Conservation (phyloP, 2,797 vertebrate species). For the Ammospiza maritima region DNA sequence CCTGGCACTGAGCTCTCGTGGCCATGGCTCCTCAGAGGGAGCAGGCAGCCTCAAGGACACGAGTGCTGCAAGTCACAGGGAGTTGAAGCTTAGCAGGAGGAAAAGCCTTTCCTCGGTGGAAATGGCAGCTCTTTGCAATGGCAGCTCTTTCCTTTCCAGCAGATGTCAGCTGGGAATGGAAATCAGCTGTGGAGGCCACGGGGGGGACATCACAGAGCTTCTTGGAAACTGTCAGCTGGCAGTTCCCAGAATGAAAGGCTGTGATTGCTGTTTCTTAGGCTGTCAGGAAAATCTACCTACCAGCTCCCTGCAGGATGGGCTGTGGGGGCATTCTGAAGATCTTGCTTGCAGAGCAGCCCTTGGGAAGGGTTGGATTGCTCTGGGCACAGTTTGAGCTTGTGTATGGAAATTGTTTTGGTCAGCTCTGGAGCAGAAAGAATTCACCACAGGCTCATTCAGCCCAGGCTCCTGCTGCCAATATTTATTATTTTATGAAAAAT, state of each 20-base stretch:
- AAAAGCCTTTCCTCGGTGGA: neutral
- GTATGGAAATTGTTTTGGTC: neutral
- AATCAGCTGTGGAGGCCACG: constrained; percentile 3
- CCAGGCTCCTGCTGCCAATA: neutral
- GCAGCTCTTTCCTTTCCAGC: neutral
- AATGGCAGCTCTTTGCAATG: neutral
- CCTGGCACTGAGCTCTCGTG: fast-evolving
- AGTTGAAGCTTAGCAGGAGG: neutral
- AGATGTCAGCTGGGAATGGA: constrained; percentile 40
- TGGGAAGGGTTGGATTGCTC: neutral
- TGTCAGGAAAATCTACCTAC: neutral
- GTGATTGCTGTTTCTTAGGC: neutral
- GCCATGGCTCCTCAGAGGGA: fast-evolving
- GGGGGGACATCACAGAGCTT: neutral
- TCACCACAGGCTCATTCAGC: neutral
- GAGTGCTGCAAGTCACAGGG: neutral
- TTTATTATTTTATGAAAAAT: neutral
- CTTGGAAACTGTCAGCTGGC: neutral
- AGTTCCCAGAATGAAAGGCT: constrained; percentile 28
- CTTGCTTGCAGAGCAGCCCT: neutral
- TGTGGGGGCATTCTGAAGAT: neutral
- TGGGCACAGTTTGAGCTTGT: neutral
- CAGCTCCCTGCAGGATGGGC: neutral
- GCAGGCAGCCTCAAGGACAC: neutral
- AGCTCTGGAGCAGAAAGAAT: neutral